Evolutionary conservation across 2,113 vertebrate genomes (phyloP).

Genomic region (Athene cunicularia): DNA sequence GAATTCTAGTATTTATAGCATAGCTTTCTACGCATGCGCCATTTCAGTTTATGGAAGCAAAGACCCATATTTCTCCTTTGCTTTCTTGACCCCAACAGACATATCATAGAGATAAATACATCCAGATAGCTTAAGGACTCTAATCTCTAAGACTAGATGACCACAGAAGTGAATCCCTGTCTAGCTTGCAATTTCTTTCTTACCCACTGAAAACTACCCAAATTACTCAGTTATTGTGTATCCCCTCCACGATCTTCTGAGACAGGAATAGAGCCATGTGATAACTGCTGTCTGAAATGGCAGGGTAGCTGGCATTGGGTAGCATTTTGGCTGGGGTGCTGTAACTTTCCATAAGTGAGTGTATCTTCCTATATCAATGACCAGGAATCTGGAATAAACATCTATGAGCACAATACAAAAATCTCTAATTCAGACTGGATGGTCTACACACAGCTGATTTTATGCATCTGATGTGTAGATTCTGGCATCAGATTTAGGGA

Average conservation of each 20-base stretch:
- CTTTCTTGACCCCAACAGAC: slow-evolving; percentile 13
- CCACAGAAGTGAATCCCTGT: background rate
- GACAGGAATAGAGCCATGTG: background rate
- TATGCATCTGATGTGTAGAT: background rate
- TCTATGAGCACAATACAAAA: fast-evolving
- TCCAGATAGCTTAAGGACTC: background rate
- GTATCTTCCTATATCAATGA: background rate
- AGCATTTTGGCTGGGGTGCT: background rate
- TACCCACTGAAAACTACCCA: background rate
- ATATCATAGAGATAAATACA: background rate
- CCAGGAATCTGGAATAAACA: background rate
- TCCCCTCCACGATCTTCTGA: fast-evolving
- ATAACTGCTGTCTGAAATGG: background rate
- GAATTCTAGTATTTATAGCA: slow-evolving; percentile 35
- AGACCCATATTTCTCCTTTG: background rate
- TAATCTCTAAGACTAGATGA: background rate
- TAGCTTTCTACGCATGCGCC: background rate
- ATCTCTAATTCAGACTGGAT: background rate
- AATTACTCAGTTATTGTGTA: background rate
- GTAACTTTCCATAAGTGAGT: background rate
- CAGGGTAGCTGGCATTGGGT: background rate
- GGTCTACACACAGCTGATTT: background rate
- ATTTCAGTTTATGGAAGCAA: background rate
- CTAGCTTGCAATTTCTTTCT: background rate
- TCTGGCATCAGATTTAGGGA: background rate